Evolutionary conservation across 2,888 invertebrate species (phyloP).

Genomic region (Hydrotaea cyrtoneurina): DNA sequence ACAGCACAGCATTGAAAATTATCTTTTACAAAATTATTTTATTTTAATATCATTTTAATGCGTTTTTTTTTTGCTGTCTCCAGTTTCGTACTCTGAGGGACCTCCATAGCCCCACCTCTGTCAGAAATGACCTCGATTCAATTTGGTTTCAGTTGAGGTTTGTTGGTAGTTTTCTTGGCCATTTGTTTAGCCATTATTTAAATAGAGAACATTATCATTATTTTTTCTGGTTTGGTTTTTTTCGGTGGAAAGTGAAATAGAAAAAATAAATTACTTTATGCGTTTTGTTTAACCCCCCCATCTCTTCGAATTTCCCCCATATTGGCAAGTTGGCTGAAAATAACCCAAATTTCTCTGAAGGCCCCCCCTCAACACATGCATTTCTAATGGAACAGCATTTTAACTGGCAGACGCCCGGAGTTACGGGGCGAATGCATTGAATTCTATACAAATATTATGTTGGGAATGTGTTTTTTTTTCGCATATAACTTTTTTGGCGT

Average conservation of each 20-base stretch:
- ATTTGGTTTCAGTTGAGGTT: constrained; percentile 25
- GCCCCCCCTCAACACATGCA: background rate
- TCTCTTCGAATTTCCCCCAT: background rate
- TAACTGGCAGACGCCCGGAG: background rate
- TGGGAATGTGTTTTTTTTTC: background rate
- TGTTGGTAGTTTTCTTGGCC: background rate
- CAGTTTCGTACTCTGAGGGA: background rate
- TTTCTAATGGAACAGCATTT: background rate
- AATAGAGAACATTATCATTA: constrained; percentile 63
- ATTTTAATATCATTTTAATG: constrained; percentile 68
- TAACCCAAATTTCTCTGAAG: constrained; percentile 29
- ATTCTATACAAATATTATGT: constrained; percentile 8
- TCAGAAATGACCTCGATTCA: constrained; percentile 63
- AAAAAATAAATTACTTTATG: constrained; percentile 33
- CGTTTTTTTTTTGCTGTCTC: constrained; percentile 52
- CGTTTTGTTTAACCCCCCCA: background rate
- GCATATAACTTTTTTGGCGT: constrained; percentile 30
- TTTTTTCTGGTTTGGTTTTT: constrained; percentile 13
- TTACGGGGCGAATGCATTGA: background rate
- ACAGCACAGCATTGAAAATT: constrained; percentile 46
- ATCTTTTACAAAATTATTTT: constrained; percentile 65
- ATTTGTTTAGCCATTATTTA: constrained; percentile 66
- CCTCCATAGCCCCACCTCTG: background rate
- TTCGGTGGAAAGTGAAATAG: constrained; percentile 5
- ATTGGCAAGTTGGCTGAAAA: constrained; percentile 17